Conservation (phyloP, 2,888 invertebrate species). For the Cynaeus angustus region DNA sequence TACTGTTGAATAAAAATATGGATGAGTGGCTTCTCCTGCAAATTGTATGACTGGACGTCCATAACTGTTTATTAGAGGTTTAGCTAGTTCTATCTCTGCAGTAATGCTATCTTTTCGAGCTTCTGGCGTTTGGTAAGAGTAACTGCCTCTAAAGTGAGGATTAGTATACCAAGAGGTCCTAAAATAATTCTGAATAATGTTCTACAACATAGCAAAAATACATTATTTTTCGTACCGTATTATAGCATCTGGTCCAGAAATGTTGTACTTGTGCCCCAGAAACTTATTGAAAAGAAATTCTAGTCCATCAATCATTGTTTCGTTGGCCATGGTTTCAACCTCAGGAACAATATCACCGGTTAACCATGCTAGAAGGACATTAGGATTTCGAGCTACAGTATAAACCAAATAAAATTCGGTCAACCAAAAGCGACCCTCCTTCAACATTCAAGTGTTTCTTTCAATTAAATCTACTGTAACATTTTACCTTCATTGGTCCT, state of each 20-base stretch:
- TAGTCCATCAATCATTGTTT: conserved; percentile 72
- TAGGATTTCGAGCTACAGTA: conserved; percentile 70
- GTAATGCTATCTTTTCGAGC: conserved; percentile 31
- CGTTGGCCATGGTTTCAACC: conserved; percentile 76
- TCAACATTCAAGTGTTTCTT: not conserved
- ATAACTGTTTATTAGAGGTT: conserved; percentile 29
- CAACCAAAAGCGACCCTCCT: conserved; percentile 54
- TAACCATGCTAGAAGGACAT: conserved; percentile 79
- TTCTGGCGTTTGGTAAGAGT: conserved; percentile 57
- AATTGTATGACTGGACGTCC: conserved; percentile 41
- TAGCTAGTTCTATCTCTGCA: conserved; percentile 35
- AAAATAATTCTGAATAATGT: conserved; percentile 14
- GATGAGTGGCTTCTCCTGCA: conserved; percentile 48
- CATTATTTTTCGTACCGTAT: conserved; percentile 59
- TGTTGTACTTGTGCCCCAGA: conserved; percentile 70
- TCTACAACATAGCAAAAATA: no score
- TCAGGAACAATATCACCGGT: conserved; percentile 76
- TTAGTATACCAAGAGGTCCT: conserved; percentile 58
- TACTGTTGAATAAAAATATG: conserved; percentile 44
- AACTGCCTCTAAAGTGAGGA: conserved; percentile 59
- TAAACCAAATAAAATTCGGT: conserved; percentile 43
- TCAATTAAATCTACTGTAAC: not conserved
- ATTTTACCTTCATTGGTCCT: conserved; percentile 56
- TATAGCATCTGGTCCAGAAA: conserved; percentile 70
- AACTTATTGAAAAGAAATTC: conserved; percentile 73